Evolutionary conservation across 1,140 invertebrate genomes (phyloP).

Genomic region (Drosophila nigrodunni): DNA sequence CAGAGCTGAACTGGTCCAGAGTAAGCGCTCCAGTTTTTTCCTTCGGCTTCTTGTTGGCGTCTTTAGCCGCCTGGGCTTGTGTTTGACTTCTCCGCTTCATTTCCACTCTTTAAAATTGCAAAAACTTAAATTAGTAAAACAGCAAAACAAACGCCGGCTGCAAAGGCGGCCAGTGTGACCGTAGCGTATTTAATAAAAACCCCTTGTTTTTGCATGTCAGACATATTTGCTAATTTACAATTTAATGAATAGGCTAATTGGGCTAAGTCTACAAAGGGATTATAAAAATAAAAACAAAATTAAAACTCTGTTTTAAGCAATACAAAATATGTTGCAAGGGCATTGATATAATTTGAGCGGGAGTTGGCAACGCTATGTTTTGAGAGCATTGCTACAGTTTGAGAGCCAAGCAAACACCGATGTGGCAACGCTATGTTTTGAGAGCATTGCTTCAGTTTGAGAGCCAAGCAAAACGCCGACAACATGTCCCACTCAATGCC

Average conservation of each 20-base stretch:
- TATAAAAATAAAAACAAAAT: too few species aligned
- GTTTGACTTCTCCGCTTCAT: slow-evolving; percentile 74
- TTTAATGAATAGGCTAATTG: background rate
- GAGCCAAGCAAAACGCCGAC: slow-evolving; percentile 32
- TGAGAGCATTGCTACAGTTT: background rate
- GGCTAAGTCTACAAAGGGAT: too few species aligned
- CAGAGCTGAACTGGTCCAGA: slow-evolving; percentile 92
- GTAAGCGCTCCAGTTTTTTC: slow-evolving; percentile 86
- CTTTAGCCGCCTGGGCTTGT: slow-evolving; percentile 12
- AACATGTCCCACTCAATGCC: slow-evolving; percentile 56
- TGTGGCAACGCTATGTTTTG: slow-evolving; percentile 20
- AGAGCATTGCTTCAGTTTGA: slow-evolving; percentile 14
- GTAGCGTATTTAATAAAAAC: background rate
- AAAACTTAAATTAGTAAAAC: slow-evolving; percentile 24
- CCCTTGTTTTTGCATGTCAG: background rate
- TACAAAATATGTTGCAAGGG: too few species aligned
- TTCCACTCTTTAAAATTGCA: background rate
- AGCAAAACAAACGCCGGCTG: slow-evolving; percentile 66
- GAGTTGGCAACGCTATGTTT: background rate
- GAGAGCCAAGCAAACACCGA: background rate
- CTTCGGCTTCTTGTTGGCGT: slow-evolving; percentile 36
- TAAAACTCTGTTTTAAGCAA: too few species aligned
- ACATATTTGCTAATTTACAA: background rate
- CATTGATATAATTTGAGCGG: too few species aligned
- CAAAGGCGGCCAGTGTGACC: slow-evolving; percentile 27